Evolutionary conservation across 2,888 invertebrate genomes (phyloP), one percentile per base, ranked within the genome.

Genomic region (Macaria notata): DNA sequence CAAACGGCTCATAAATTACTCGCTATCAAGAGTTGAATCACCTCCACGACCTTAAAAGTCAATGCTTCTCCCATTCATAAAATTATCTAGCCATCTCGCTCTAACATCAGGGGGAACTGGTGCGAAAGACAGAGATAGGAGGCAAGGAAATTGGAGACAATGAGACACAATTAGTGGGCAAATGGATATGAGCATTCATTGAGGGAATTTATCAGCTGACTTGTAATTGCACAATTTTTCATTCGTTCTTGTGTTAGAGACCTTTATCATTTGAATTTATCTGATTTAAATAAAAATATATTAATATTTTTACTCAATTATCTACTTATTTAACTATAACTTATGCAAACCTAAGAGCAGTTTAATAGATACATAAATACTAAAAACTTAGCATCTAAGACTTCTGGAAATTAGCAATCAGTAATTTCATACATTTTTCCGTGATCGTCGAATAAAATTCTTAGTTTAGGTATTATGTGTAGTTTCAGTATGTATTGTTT

Each of bases 31-130:
- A 75, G 83, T 83, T 85, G 81, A 84, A 82, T 79, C 83, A 84
- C 79, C 83, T 81, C 76, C 73, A 79, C 88, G 88, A 88, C 88
- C 88, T 82, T 75, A 72, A 71, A 65, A 76, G 85, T 81, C 85
- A 84, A 76, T 73, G 73, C 80, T 76, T 76, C 73, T 69, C 70
- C 69, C 84, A 84, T 87, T 86, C 88, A 88, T 83, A 72, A 66
- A 71, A 67, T 61, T 31, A n/a, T 49, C 46, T 41, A 36, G 47
- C 65, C 58, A 38, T 78, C 81, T 71, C 74, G 59, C 38, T 80
- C 74, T 56, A 31, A 46, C 71, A 8, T 5, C 31, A 4, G 29
- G 43, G 31, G 3, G 4, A 30, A 30, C 6, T 39, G 4, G 6
- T 6, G 38, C 19, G 68, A 59, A 65, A 43, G 63, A 78, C 63